A percentile compares a stretch with the other conserved stretches of the same genome.
Evolutionary conservation across 2,797 vertebrate genomes (phyloP).

Genomic region (Siniperca obscura): DNA sequence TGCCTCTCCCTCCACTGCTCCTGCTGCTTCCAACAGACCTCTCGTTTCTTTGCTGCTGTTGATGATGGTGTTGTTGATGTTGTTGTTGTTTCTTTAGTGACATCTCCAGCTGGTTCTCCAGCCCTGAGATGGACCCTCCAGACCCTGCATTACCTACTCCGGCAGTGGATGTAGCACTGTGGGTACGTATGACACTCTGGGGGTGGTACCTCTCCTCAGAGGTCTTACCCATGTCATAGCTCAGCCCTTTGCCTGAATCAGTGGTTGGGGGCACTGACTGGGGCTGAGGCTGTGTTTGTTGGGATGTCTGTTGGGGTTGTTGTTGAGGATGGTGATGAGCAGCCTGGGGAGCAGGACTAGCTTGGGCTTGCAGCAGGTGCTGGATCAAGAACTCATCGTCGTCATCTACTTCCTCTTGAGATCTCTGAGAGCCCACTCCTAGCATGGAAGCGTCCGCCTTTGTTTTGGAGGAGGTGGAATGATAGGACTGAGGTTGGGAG

Average conservation of each 20-base stretch:
- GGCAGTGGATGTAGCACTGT: conserved; percentile 85
- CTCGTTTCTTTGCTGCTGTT: conserved; percentile 87
- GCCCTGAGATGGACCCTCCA: conserved; percentile 84
- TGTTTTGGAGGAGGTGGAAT: conserved; percentile 83
- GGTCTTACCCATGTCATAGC: conserved; percentile 91
- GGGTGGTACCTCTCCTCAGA: conserved; percentile 93
- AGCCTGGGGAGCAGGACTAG: conserved; percentile 85
- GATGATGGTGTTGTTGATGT: conserved; percentile 75
- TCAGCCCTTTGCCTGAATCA: conserved; percentile 86
- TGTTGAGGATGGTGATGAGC: conserved; percentile 84
- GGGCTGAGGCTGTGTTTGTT: conserved; percentile 80
- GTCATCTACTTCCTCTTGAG: conserved; percentile 86
- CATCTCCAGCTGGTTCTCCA: conserved; percentile 92
- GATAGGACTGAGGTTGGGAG: conserved; percentile 84
- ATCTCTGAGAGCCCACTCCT: conserved; percentile 82
- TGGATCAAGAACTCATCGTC: conserved; percentile 94
- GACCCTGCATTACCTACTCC: conserved; percentile 78
- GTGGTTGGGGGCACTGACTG: conserved; percentile 80
- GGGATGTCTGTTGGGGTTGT: conserved; percentile 80
- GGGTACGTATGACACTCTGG: conserved; percentile 95
- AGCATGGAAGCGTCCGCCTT: conserved; percentile 88
- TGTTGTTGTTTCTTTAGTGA: conserved; percentile 90
- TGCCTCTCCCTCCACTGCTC: conserved; percentile 79
- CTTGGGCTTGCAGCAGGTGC: conserved; percentile 92
- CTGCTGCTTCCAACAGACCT: conserved; percentile 83